Evolutionary conservation across 2,888 invertebrate species (phyloP).

Genomic region (Standfussiana lucernea): DNA sequence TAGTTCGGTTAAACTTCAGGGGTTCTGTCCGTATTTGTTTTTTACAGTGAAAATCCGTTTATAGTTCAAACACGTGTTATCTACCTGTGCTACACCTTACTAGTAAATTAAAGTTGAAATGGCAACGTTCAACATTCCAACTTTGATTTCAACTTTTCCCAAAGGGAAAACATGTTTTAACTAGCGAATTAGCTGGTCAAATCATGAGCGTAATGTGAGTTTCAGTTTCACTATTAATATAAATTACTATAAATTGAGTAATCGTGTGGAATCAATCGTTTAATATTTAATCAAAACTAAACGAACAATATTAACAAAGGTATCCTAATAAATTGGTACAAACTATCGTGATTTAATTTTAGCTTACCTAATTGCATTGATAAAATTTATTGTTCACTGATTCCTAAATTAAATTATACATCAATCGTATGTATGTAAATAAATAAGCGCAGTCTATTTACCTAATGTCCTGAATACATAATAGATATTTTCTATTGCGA

Average conservation of each 20-base stretch:
- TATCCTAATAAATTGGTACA: background rate
- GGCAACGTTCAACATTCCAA: background rate
- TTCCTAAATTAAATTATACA: slow-evolving; percentile 41
- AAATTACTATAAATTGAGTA: slow-evolving; percentile 8
- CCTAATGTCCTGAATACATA: slow-evolving; percentile 48
- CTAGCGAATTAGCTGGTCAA: background rate
- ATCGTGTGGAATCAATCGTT: background rate
- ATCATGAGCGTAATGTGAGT: background rate
- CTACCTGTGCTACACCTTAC: background rate
- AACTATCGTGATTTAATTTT: slow-evolving; percentile 30
- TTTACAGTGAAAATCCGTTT: background rate
- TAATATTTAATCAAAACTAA: slow-evolving; percentile 14
- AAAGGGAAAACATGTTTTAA: background rate
- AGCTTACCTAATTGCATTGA: slow-evolving; percentile 13
- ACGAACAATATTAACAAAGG: background rate
- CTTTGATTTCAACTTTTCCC: background rate
- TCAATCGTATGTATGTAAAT: slow-evolving; percentile 13
- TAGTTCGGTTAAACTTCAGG: slow-evolving; percentile 1
- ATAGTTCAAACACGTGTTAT: background rate
- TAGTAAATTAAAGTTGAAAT: background rate
- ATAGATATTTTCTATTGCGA: slow-evolving; percentile 38
- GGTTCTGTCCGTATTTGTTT: slow-evolving; percentile 39
- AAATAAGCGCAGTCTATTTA: slow-evolving; percentile 22
- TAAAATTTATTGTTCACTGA: slow-evolving; percentile 27
- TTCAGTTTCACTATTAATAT: slow-evolving; percentile 1